Base-by-base conservation (phyloP, 1,140 invertebrate genomes). In the Diuraphis noxia region DNA sequence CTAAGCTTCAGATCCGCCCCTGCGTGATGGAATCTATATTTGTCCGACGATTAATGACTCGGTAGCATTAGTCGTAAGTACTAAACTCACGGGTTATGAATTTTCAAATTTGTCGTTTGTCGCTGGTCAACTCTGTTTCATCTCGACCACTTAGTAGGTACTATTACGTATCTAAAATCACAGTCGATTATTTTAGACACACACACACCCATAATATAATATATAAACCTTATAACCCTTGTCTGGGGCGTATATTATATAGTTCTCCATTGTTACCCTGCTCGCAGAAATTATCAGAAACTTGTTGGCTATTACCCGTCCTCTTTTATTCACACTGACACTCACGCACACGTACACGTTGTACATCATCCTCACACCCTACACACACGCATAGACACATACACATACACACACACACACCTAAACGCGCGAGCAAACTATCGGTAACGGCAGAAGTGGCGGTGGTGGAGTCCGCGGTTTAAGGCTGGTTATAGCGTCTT, bases 401-500 rank as follows among this genome's bases (percentile, higher is more conserved):
- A 23, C 85, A 7, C 85, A 21, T 21, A 21, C 43, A 7, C 2
- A 19, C 46, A 46, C 46, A 17, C 46, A 43, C 41, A 43, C 41
- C 41, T 43, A 13, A 7, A 49, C 46, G n/a, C n/a, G n/a, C 38
- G 36, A 25, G 63, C 86, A 49, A 88, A 88, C 46, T 88, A 36
- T 34, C 79, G 79, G 34, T 38, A 25, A 40, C 25, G 25, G 23
- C 41, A 43, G 30, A 4, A 43, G 19, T 30, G 82, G 82, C 25
- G 40, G 40, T 41, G 40, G 7, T 38, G 36, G 38, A 40, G 84
- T 36, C 81, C 23, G 86, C 10, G 46, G 38, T 40, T 36, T 36
- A 43, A 63, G 52, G 63, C 88, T 77, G 88, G 63, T 77, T 89
- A n/a, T n/a, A 72, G 88, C 88, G 88, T 79, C 88, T 81, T 81